These are phyloP conservation scores for Ennomos fuscantarius DNA, from an alignment of 2,888 invertebrate genomes.

Conservation along the genomic window DNA sequence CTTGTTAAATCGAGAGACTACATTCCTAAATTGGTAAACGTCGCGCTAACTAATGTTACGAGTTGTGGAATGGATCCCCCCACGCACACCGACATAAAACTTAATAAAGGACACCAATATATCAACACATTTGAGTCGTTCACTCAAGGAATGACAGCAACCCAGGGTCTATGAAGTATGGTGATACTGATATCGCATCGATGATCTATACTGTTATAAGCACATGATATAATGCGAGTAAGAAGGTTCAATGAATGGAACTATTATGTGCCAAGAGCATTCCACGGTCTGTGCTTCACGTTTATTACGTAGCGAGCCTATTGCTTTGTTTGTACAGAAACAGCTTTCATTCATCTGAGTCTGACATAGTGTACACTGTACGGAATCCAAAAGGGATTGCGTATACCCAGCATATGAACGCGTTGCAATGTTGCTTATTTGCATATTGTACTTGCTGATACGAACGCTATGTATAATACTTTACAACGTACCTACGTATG, in stretches of 20 bases:
- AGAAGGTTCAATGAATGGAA: slow-evolving; percentile 42
- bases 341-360: slow-evolving; percentile 42
- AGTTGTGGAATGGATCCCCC: slow-evolving; percentile 54
- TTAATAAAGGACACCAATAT: slow-evolving; percentile 32
- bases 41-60: slow-evolving; percentile 45
- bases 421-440: too few species aligned
- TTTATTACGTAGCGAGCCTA: slow-evolving; percentile 21
- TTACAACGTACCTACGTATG: too few species aligned
- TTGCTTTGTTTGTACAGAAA: slow-evolving; percentile 36
- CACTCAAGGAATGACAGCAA: slow-evolving; percentile 16
- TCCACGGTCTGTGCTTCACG: slow-evolving; percentile 24
- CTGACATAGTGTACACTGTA: not conserved
- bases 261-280: slow-evolving; percentile 31
- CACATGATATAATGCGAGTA: slow-evolving; percentile 16
- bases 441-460: too few species aligned
- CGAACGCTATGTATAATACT: too few species aligned
- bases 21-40: slow-evolving; percentile 57
- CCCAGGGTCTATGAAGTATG: slow-evolving; percentile 1
- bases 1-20: slow-evolving; percentile 42
- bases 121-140: slow-evolving; percentile 31
- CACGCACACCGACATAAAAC: slow-evolving; percentile 57
- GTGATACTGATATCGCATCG: slow-evolving; percentile 16
- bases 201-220: slow-evolving; percentile 12
- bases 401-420: slow-evolving; percentile 1
- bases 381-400: not conserved